phyloP scores from a whole-genome alignment of 1,140 invertebrate species.

The Lordiphosa clarofinis region DNA sequence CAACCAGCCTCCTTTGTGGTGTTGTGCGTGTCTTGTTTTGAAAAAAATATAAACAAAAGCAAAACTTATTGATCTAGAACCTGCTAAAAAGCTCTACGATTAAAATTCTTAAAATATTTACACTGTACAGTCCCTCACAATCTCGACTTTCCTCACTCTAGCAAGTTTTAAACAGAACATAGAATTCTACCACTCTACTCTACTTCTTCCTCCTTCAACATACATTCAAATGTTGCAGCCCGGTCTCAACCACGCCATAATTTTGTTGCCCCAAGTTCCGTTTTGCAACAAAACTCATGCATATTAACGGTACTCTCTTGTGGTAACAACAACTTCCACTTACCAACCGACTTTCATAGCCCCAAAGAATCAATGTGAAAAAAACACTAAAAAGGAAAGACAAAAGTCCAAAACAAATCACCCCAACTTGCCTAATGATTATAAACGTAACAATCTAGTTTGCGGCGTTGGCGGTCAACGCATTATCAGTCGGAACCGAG shows the following conservation, averaged over 20 bases:
- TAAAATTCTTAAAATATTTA: no score
- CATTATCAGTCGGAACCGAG: conserved; percentile 58
- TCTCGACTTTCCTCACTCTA: no score
- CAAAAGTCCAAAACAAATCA: conserved; percentile 29
- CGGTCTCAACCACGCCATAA: neutral
- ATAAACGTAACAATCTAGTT: conserved; percentile 72
- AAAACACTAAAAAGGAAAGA: conserved; percentile 2
- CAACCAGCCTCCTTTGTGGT: no score
- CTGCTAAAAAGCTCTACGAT: no score
- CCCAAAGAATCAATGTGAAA: conserved; percentile 38
- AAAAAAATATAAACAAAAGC: no score
- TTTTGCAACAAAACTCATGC: conserved; percentile 20
- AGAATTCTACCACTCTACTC: no score
- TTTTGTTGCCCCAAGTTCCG: conserved; percentile 36
- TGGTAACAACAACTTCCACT: conserved; percentile 14
- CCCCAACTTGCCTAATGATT: conserved; percentile 61
- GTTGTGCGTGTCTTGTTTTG: no score
- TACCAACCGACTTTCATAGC: conserved; percentile 53
- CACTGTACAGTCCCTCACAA: no score
- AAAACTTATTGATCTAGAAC: no score
- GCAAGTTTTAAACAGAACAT: no score
- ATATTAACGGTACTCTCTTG: conserved; percentile 60
- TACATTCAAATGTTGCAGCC: neutral
- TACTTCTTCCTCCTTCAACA: no score
- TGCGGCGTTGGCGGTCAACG: conserved; percentile 74